Percentiles rank a stretch among this genome's conserved stretches.
Evolutionary conservation across 2,113 vertebrate genomes (phyloP).

Genomic region (Cryptomyrus ogoouensis): DNA sequence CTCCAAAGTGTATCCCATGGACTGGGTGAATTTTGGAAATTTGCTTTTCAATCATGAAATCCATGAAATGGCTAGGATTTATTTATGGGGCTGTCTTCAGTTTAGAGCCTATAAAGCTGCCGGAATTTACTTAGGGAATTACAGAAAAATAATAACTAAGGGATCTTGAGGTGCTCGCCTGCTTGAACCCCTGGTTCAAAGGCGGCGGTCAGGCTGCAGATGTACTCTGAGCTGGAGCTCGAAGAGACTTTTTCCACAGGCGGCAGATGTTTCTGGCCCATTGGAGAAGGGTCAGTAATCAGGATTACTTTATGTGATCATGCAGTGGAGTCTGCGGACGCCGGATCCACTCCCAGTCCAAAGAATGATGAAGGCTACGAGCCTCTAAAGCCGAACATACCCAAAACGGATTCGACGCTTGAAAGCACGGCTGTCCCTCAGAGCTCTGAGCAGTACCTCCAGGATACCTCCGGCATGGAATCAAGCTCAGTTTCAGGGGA

Average conservation of each 20-base stretch:
- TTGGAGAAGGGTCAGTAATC: background rate
- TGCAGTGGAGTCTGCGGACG: background rate
- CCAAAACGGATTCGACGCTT: background rate
- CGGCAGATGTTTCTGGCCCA: background rate
- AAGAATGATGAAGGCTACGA: constrained; percentile 37
- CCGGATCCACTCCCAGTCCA: background rate
- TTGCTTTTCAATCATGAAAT: background rate
- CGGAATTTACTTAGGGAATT: background rate
- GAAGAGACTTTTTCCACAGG: background rate
- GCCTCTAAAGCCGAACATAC: background rate
- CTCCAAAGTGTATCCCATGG: background rate
- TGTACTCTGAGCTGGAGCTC: background rate
- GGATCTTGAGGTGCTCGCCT: background rate
- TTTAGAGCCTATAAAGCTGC: background rate
- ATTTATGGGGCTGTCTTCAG: background rate
- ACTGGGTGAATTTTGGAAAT: background rate
- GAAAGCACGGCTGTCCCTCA: constrained; percentile 1
- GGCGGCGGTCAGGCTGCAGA: background rate
- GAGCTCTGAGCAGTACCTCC: background rate
- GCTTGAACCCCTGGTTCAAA: background rate
- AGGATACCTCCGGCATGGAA: background rate
- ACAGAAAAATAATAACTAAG: background rate
- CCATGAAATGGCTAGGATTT: background rate
- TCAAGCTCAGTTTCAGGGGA: constrained; percentile 21
- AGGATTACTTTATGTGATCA: background rate